Evolutionary conservation across 2,113 vertebrate genomes (phyloP), one percentile per base, ranked within the genome.

Genomic region (Glaucomys volans): DNA sequence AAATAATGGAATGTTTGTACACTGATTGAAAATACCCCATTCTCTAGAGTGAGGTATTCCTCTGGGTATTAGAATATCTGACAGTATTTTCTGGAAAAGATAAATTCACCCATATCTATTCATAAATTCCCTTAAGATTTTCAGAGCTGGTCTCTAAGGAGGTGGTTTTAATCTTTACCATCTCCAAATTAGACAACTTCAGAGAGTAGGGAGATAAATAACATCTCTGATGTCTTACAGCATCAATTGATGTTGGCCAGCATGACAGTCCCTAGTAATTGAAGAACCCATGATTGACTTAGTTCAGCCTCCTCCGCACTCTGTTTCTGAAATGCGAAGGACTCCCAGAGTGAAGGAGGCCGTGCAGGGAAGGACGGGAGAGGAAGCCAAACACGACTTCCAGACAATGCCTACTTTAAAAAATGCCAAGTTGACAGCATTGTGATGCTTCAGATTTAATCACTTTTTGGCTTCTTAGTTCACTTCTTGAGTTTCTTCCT

Each of bases 121-220:
- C 35, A 92, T 93, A 93, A 97, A 97, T 96, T 20, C 72, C 54
- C 83, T 97, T 95, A 97, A 77, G 94, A 94, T n/a, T 77, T 57
- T 75, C 93, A 30, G 20, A 95, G 50, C 84, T 86, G 37, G 37
- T 88, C 90, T 88, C 87, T n/a, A 66, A 97, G 96, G 94, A 97
- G 22, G n/a, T 95, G 42, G 93, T 97, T 98, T 96, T 42, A 80
- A 79, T 97, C 83, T 97, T 95, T 87, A 90, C 44, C 2, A 0
- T 97, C 97, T 97, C 86, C 75, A 97, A 97, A 97, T 98, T 94
- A 95, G 96, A 97, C 71, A 95, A 83, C 32, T 90, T 91, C 94
- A 90, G 91, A 95, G 77, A 97, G n/a, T 1, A 86, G 67, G 93
- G 92, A 94, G 92, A 97, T 94, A 96, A 98, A 97, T 95, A 97